These are phyloP conservation scores for Bombyx mori DNA, from an alignment of 1,140 invertebrate genomes.

Conservation along the genomic window DNA sequence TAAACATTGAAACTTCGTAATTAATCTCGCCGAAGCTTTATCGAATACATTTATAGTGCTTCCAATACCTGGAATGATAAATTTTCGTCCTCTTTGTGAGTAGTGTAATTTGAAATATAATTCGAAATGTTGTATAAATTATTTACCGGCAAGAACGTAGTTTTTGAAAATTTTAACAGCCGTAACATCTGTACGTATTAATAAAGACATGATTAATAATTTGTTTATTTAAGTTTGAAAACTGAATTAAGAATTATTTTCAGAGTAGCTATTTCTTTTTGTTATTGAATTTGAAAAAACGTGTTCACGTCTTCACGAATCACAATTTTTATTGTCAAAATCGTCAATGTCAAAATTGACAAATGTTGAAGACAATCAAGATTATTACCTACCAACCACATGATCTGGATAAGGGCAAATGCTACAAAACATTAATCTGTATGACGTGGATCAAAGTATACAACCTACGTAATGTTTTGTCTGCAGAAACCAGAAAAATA, in stretches of 20 bases:
- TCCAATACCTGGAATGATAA: slow-evolving; percentile 40
- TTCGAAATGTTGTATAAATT: too few relatives aligned
- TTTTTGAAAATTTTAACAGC: slow-evolving; percentile 42
- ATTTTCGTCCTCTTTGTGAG: slow-evolving; percentile 1
- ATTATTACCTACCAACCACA: too few relatives aligned
- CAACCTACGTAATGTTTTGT: too few relatives aligned
- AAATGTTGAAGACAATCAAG: too few relatives aligned
- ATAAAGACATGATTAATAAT: slow-evolving; percentile 23
- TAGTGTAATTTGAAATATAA: too few relatives aligned
- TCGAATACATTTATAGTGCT: slow-evolving; percentile 34
- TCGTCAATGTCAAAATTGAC: too few relatives aligned
- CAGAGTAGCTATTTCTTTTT: background rate
- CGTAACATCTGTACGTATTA: slow-evolving; percentile 46
- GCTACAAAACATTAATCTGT: too few relatives aligned
- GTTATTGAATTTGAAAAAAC: background rate
- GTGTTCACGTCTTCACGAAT: background rate
- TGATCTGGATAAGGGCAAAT: too few relatives aligned
- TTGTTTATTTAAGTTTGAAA: background rate
- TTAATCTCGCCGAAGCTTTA: slow-evolving; percentile 18
- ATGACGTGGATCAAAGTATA: too few relatives aligned
- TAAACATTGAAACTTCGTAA: slow-evolving; percentile 26
- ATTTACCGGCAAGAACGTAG: slow-evolving; percentile 37
- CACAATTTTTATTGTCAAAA: background rate
- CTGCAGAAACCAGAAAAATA: too few relatives aligned
- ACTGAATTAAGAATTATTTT: background rate